Evolutionary conservation across 2,888 invertebrate genomes (phyloP), one percentile per base, ranked within the genome.

Genomic region (Agriotes lineatus): DNA sequence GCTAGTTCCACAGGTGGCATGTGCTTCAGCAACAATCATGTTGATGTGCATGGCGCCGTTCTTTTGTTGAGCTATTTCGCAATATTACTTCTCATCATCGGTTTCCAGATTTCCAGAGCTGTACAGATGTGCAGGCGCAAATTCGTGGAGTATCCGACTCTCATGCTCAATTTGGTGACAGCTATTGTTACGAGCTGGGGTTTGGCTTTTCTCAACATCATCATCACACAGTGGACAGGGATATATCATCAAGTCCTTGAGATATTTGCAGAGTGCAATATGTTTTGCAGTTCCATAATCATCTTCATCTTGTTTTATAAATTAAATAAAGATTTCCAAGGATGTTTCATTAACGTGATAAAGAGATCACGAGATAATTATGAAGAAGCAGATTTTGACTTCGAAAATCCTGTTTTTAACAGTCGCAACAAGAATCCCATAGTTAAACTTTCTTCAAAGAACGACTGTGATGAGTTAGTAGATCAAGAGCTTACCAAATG

Each of bases 351-450:
- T 9, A 22, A 35, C 3, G n/a, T 60, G 16, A 16, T 60, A 1
- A 45, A 19, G 19, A 12, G 48, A n/a, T 14, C 19, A 10, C 16
- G 7, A 5, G 48, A n/a, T 18, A 33, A 19, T n/a, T 60, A 60
- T 14, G 48, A 60, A n/a, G 60, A 60, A 25, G 48, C 60, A 19
- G 33, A 50, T 60, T 50, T 60, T 48, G 48, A 48, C 12, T 60
- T 60, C 48, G 48, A 45, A 12, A 48, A 30, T 33, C 35, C 60
- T 2, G 33, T 45, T n/a, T n/a, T n/a, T n/a, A n/a, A n/a, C n/a
- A n/a, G n/a, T n/a, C n/a, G n/a, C n/a, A n/a, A n/a, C n/a, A n/a
- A n/a, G n/a, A n/a, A n/a, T n/a, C n/a, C n/a, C n/a, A n/a, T n/a
- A n/a, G n/a, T n/a, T n/a, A n/a, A n/a, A n/a, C n/a, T n/a, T n/a